phyloP scores from a whole-genome alignment of 2,888 invertebrate species.

The Chymomyza procnemis region DNA sequence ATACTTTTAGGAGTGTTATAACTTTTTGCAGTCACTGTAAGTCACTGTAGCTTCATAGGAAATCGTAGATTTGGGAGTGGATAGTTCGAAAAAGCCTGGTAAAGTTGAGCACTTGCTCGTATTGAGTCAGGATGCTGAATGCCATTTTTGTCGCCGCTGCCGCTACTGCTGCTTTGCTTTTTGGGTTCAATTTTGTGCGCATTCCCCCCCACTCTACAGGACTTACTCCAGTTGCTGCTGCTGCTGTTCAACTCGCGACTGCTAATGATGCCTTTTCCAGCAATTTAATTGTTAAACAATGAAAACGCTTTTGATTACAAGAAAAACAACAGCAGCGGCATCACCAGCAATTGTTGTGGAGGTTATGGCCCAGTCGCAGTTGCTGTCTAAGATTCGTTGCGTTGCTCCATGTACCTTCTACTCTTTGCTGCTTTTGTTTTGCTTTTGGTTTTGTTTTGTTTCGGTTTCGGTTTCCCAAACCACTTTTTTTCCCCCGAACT shows the following conservation, averaged over 20 bases:
- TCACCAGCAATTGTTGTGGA: constrained; percentile 3
- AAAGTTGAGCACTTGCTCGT: background rate
- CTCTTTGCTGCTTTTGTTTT: background rate
- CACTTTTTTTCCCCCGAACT: constrained; percentile 7
- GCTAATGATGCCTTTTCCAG: constrained; percentile 73
- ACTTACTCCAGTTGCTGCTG: constrained; percentile 37
- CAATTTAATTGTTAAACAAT: constrained; percentile 73
- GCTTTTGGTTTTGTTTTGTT: constrained; percentile 18
- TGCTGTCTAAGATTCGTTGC: background rate
- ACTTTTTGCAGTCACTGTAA: too few relatives aligned
- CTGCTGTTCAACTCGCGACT: constrained; percentile 21
- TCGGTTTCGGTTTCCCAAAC: constrained; percentile 12
- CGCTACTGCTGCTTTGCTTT: background rate
- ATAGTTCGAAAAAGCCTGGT: background rate
- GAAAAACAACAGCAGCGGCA: constrained; percentile 49
- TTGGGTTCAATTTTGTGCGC: background rate
- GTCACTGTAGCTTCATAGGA: too few relatives aligned
- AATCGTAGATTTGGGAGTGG: background rate
- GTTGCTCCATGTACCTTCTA: background rate
- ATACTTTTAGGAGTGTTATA: too few relatives aligned
- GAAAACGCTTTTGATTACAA: constrained; percentile 72
- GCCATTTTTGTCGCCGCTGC: background rate
- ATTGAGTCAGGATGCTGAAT: background rate
- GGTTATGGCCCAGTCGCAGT: constrained; percentile 5
- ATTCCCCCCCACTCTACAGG: constrained; percentile 3